Percentiles rank a stretch among this genome's conserved stretches.
Evolutionary conservation across 2,113 vertebrate genomes (phyloP).

Genomic region (Oplegnathus fasciatus): DNA sequence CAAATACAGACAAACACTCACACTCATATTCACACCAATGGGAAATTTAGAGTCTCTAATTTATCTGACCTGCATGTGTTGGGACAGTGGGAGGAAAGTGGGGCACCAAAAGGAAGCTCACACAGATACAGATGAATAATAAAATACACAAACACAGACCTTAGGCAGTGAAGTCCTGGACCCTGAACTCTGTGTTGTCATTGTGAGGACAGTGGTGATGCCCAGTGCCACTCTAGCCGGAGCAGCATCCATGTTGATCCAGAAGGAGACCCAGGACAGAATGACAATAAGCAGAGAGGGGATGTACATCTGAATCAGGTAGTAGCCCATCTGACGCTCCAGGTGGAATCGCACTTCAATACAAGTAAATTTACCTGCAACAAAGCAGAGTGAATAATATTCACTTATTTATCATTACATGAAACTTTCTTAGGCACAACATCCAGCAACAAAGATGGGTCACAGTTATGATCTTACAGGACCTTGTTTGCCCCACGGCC

Average conservation of each 20-base stretch:
- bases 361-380: constrained; percentile 95
- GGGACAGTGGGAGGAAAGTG: not conserved
- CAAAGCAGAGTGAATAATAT: not conserved
- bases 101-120: not conserved
- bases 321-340: constrained; percentile 99
- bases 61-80: not conserved
- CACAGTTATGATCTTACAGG: not conserved
- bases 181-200: constrained; percentile 98
- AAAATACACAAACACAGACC: constrained; percentile 59
- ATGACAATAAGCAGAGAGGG: constrained; percentile 85
- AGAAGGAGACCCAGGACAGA: constrained; percentile 94
- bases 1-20: not conserved
- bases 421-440: not conserved
- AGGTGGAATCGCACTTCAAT: constrained; percentile 98
- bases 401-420: not conserved
- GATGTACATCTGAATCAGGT: constrained; percentile 93
- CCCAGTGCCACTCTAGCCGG: constrained; percentile 96
- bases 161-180: constrained; percentile 96
- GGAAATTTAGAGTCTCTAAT: not conserved
- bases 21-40: not conserved
- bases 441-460: not conserved
- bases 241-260: constrained; percentile 88
- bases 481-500: not conserved
- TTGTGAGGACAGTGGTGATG: constrained; percentile 97
- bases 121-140: not conserved